Conservation (phyloP, 2,113 vertebrate genomes). For the Triplophysa tibetana region DNA sequence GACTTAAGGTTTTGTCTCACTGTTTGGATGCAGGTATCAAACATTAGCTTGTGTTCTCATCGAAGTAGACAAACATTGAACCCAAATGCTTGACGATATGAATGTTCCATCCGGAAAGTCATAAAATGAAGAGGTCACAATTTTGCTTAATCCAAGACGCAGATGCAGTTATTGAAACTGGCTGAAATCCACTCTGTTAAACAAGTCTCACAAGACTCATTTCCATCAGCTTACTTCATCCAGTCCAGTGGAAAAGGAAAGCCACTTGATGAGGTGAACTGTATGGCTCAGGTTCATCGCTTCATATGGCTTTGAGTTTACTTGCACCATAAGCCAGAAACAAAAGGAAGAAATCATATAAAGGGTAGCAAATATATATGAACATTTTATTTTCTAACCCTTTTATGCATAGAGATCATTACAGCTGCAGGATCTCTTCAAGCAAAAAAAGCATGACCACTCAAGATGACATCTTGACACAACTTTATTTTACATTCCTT, state of each 20-base stretch:
- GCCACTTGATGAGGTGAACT: conserved; percentile 32
- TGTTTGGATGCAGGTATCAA: background rate
- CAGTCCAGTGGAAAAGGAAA: conserved; percentile 48
- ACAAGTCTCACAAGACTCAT: conserved; percentile 47
- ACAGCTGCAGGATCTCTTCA: too few relatives aligned
- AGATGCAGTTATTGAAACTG: conserved; percentile 50
- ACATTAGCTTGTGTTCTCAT: background rate
- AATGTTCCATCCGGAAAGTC: conserved; percentile 58
- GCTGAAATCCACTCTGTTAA: conserved; percentile 46
- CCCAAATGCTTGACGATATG: conserved; percentile 10
- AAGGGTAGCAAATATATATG: background rate
- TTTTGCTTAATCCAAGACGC: conserved; percentile 31
- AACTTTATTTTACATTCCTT: too few relatives aligned
- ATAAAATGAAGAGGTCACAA: conserved; percentile 34
- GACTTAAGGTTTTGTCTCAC: background rate
- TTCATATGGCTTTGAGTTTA: conserved; percentile 12
- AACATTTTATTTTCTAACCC: too few relatives aligned
- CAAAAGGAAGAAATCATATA: conserved; percentile 1
- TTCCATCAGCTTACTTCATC: conserved; percentile 31
- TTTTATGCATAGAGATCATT: too few relatives aligned
- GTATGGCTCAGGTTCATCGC: conserved; percentile 11
- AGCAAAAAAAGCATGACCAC: too few relatives aligned
- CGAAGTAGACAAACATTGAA: background rate
- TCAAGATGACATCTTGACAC: too few relatives aligned
- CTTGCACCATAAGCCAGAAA: conserved; percentile 6